A percentile compares a stretch with the other conserved stretches of the same genome.
Evolutionary conservation across 2,888 invertebrate species (phyloP).

Genomic region (Melanargia galathea): DNA sequence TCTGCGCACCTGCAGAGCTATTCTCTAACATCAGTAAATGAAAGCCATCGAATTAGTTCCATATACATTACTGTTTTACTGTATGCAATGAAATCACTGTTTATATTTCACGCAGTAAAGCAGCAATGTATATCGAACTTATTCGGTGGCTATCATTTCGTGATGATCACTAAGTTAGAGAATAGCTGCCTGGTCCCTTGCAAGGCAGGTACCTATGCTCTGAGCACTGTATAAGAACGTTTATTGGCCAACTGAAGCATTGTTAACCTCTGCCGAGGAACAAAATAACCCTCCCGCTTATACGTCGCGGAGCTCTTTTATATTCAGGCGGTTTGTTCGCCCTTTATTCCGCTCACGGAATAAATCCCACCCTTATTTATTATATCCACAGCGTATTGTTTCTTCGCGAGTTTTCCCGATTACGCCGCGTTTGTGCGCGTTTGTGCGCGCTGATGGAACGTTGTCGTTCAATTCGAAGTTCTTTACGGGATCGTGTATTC

Average conservation of each 20-base stretch:
- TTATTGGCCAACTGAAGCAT: neutral
- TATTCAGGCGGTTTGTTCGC: conserved; percentile 29
- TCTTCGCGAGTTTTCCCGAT: conserved; percentile 29
- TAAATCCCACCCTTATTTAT: conserved; percentile 43
- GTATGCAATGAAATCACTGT: too few relatives aligned
- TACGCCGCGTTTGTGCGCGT: neutral
- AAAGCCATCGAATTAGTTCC: too few relatives aligned
- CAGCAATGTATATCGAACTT: too few relatives aligned
- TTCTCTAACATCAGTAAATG: too few relatives aligned
- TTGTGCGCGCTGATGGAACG: neutral
- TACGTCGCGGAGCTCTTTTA: conserved; percentile 27
- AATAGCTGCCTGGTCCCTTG: too few relatives aligned
- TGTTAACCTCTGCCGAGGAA: neutral
- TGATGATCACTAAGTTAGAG: too few relatives aligned
- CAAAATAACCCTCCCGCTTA: neutral
- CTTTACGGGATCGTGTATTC: neutral
- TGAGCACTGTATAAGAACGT: too few relatives aligned
- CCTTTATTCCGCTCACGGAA: conserved; percentile 43
- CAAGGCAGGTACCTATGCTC: too few relatives aligned
- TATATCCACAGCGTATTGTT: conserved; percentile 39
- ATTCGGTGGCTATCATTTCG: too few relatives aligned
- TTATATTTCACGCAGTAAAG: too few relatives aligned
- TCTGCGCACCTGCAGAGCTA: too few relatives aligned
- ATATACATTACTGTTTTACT: too few relatives aligned
- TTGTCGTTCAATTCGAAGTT: conserved; percentile 3